Percentiles rank a stretch among this genome's conserved stretches.
Evolutionary conservation across 2,113 vertebrate genomes (phyloP).

Genomic region (Struthio camelus): DNA sequence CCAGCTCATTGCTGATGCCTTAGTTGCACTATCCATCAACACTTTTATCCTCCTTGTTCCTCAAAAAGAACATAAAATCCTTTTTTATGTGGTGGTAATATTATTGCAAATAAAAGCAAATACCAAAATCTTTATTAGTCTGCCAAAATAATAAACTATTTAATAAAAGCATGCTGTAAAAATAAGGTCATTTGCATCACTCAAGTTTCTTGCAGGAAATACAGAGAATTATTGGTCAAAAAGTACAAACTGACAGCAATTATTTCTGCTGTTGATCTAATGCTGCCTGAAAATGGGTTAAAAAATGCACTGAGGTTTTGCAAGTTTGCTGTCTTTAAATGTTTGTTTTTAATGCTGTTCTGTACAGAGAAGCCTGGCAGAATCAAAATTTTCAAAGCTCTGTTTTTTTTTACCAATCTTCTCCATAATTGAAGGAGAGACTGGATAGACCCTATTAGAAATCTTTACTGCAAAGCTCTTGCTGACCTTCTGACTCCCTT

Average conservation of each 20-base stretch:
- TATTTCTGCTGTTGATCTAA: constrained; percentile 75
- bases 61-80: constrained; percentile 94
- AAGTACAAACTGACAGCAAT: constrained; percentile 81
- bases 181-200: constrained; percentile 92
- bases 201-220: constrained; percentile 82
- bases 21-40: constrained; percentile 93
- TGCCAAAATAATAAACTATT: constrained; percentile 92
- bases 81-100: constrained; percentile 92
- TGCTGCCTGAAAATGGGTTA: constrained; percentile 58
- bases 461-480: constrained; percentile 56
- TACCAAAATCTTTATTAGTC: constrained; percentile 94
- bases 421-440: not conserved
- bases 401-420: constrained; percentile 18
- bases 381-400: constrained; percentile 47
- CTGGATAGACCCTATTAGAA: not conserved
- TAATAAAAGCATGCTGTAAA: constrained; percentile 93
- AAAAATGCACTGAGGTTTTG: constrained; percentile 67
- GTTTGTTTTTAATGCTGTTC: constrained; percentile 53
- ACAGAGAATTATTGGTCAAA: constrained; percentile 83
- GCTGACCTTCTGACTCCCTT: constrained; percentile 58
- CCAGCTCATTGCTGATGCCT: constrained; percentile 94
- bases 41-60: constrained; percentile 93
- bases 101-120: constrained; percentile 93
- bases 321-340: constrained; percentile 71
- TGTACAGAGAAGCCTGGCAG: not conserved